Evolutionary conservation across 1,140 invertebrate genomes (phyloP).

Genomic region (Lordiphosa mommai): DNA sequence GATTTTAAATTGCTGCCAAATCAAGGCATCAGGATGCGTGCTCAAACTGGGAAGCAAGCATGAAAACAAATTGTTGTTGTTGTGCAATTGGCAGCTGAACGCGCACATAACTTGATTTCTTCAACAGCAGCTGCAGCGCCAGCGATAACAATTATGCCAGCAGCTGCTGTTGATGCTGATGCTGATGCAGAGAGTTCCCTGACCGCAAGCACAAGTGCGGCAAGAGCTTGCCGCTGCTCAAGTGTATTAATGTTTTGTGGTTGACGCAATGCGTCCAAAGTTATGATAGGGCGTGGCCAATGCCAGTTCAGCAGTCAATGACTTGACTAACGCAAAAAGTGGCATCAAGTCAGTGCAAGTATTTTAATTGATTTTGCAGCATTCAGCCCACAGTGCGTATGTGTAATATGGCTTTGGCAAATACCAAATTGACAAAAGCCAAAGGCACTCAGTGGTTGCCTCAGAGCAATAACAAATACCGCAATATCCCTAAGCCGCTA

Average conservation of each 20-base stretch:
- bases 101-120: slow-evolving; percentile 10
- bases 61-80: slow-evolving; percentile 10
- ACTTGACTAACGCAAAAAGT: slow-evolving; percentile 3
- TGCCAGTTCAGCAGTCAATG: not conserved
- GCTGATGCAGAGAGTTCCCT: not conserved
- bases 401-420: slow-evolving; percentile 52
- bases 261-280: slow-evolving; percentile 54
- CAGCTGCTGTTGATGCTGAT: not conserved
- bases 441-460: slow-evolving; percentile 25
- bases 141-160: slow-evolving; percentile 17
- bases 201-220: slow-evolving; percentile 24
- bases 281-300: slow-evolving; percentile 14
- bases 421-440: slow-evolving; percentile 61
- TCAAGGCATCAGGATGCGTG: not conserved
- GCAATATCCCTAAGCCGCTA: slow-evolving; percentile 67
- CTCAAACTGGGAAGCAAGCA: not conserved
- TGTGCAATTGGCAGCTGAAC: not conserved
- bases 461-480: slow-evolving; percentile 62
- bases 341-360: not conserved
- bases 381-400: slow-evolving; percentile 54
- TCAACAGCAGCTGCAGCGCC: slow-evolving; percentile 4
- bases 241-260: slow-evolving; percentile 44
- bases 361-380: not conserved
- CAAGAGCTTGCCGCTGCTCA: slow-evolving; percentile 21
- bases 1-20: slow-evolving; percentile 6